Evolutionary conservation across 2,797 vertebrate genomes (phyloP).

Genomic region (Triplophysa yarkandensis): DNA sequence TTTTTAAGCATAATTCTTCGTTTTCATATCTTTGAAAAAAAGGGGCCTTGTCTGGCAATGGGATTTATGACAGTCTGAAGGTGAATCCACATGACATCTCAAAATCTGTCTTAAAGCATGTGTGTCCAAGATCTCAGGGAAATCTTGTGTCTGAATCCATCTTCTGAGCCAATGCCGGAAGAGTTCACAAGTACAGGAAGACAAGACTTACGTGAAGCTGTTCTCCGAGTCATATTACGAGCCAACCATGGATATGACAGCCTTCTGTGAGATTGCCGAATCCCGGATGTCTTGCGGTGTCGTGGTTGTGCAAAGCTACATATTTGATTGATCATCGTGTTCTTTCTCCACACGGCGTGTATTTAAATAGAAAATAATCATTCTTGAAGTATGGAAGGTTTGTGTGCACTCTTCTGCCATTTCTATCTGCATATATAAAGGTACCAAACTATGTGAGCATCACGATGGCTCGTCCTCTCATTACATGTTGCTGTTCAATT

Average conservation of each 20-base stretch:
- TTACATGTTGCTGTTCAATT: constrained; percentile 49
- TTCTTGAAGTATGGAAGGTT: background rate
- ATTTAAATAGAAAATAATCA: background rate
- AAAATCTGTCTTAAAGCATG: constrained; percentile 30
- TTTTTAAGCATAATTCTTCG: background rate
- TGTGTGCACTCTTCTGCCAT: too few species aligned
- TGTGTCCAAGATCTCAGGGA: constrained; percentile 25
- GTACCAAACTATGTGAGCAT: background rate
- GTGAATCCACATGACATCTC: constrained; percentile 21
- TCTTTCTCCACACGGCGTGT: background rate
- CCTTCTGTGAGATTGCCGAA: constrained; percentile 40
- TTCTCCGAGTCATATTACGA: constrained; percentile 43
- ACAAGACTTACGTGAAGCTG: constrained; percentile 27
- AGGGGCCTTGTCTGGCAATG: background rate
- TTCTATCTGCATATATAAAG: background rate
- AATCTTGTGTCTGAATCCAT: constrained; percentile 24
- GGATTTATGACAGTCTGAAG: constrained; percentile 28
- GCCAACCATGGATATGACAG: constrained; percentile 21
- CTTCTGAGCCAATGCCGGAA: constrained; percentile 17
- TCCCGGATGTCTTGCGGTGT: background rate
- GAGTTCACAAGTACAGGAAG: constrained; percentile 27
- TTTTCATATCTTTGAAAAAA: constrained; percentile 11
- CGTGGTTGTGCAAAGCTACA: background rate
- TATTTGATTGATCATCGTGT: background rate
- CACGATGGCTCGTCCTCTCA: constrained; percentile 33